phyloP scores from a whole-genome alignment of 2,797 vertebrate species.

The Chlorospingus semifuscus region DNA sequence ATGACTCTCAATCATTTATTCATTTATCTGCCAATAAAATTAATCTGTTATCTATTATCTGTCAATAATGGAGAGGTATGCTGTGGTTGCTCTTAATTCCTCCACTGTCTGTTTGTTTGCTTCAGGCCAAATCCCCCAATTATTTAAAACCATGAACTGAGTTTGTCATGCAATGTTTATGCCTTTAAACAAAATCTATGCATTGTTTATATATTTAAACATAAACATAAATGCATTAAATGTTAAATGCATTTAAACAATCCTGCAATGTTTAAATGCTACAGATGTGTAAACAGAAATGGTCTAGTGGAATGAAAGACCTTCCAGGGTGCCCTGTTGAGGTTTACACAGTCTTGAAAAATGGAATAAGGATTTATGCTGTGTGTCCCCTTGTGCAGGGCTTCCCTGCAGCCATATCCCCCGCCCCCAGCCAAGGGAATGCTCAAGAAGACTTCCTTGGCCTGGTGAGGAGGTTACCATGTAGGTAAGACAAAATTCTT shows the following conservation, averaged over 20 bases:
- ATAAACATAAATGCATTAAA: slow-evolving; percentile 18
- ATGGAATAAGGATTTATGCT: not conserved
- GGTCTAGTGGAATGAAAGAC: not conserved
- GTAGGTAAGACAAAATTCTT: not conserved
- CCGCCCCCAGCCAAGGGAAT: not conserved
- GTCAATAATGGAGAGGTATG: not conserved
- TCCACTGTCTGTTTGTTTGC: not conserved
- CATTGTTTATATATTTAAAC: not conserved
- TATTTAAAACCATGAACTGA: not conserved
- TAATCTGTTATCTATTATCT: not conserved
- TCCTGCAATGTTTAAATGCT: not conserved
- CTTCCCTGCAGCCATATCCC: not conserved
- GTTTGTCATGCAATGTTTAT: not conserved
- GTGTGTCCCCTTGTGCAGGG: not conserved
- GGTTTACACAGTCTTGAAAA: not conserved
- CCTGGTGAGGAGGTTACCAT: not conserved
- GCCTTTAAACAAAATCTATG: not conserved
- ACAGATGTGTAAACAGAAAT: not conserved
- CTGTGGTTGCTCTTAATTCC: not conserved
- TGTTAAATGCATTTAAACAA: slow-evolving; percentile 1
- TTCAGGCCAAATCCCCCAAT: not conserved
- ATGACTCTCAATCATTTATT: not conserved
- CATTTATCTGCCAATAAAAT: not conserved
- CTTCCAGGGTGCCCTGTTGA: not conserved
- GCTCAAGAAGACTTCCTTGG: not conserved